Evolutionary conservation across 2,888 invertebrate genomes (phyloP).

Genomic region (Eremobia ochroleuca): DNA sequence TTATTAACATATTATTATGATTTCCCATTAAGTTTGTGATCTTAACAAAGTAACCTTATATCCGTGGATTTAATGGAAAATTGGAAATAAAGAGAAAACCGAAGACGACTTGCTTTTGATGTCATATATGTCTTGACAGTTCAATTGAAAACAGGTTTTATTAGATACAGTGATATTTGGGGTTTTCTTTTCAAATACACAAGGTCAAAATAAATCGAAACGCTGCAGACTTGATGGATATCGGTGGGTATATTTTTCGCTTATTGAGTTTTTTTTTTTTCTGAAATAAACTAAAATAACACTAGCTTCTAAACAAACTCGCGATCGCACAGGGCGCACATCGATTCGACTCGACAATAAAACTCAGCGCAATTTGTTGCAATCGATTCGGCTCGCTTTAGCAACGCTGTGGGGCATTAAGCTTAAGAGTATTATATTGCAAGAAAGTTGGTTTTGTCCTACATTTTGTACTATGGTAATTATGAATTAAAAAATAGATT

Average conservation of each 20-base stretch:
- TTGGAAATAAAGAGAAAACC: slow-evolving; percentile 6
- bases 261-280: no score
- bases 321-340: slow-evolving; percentile 63
- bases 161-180: not conserved
- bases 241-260: no score
- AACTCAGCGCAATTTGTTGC: slow-evolving; percentile 77
- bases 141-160: not conserved
- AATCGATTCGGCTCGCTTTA: slow-evolving; percentile 79
- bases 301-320: slow-evolving; percentile 47
- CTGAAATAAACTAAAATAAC: not conserved
- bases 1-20: not conserved
- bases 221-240: no score
- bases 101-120: slow-evolving; percentile 12
- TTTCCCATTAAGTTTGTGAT: slow-evolving; percentile 1
- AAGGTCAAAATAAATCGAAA: no score
- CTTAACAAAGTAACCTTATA: slow-evolving; percentile 54
- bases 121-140: not conserved
- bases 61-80: slow-evolving; percentile 33
- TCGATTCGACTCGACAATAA: slow-evolving; percentile 78
- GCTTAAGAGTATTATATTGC: slow-evolving; percentile 58
- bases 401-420: slow-evolving; percentile 69
- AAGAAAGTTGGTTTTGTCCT: slow-evolving; percentile 17
- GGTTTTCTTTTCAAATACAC: not conserved
- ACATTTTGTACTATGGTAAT: slow-evolving; percentile 9
- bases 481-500: not conserved